These are phyloP conservation scores for Saccopteryx leptura DNA, from an alignment of 2,113 vertebrate genomes.

Conservation along the genomic window DNA sequence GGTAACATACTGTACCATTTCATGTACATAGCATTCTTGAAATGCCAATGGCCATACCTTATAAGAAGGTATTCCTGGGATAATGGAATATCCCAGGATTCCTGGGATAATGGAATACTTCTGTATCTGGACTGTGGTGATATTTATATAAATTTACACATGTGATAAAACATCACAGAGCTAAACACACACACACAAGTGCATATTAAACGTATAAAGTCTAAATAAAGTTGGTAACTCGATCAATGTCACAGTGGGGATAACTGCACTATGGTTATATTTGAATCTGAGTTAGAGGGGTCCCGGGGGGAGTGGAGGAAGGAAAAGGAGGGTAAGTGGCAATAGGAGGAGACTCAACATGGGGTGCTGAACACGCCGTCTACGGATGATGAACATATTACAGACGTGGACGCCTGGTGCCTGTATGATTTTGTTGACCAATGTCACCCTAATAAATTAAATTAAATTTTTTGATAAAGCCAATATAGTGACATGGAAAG, in stretches of 20 bases:
- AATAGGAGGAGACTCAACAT: too few species aligned
- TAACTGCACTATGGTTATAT: not conserved
- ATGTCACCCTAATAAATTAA: too few species aligned
- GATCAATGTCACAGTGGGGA: not conserved
- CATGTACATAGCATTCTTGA: not conserved
- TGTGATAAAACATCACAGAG: not conserved
- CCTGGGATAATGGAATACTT: not conserved
- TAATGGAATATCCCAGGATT: not conserved
- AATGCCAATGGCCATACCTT: not conserved
- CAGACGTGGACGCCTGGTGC: too few species aligned
- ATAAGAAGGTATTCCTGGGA: not conserved
- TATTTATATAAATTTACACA: not conserved
- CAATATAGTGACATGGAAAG: slow-evolving; percentile 19
- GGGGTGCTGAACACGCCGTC: too few species aligned
- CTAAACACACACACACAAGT: not conserved
- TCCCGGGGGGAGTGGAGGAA: too few species aligned
- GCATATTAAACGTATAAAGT: not conserved
- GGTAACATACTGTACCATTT: not conserved
- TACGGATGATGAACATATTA: too few species aligned
- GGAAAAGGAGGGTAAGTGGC: too few species aligned
- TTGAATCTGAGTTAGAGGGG: too few species aligned
- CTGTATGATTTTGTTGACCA: too few species aligned
- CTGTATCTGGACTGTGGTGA: not conserved
- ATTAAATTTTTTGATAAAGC: not conserved
- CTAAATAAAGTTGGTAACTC: not conserved